Evolutionary conservation across 2,888 invertebrate genomes (phyloP).

Genomic region (Chaitophorus viminalis): DNA sequence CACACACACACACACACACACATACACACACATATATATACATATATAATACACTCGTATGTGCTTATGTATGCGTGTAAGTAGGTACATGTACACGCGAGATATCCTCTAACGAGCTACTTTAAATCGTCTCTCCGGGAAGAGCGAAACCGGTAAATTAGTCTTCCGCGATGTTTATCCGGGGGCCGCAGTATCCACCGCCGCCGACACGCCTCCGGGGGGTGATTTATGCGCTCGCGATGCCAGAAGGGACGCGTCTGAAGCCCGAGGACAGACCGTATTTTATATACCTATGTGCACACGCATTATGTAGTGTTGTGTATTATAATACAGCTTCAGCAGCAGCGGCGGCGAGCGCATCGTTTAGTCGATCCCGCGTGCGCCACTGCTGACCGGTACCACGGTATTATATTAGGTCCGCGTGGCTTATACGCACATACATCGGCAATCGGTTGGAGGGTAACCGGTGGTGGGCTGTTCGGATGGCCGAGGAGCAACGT

Average conservation of each 20-base stretch:
- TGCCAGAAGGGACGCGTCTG: constrained; percentile 42
- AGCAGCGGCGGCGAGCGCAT: no score
- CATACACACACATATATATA: background rate
- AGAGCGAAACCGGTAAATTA: constrained; percentile 57
- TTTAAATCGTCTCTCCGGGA: constrained; percentile 31
- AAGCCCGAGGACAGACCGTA: background rate
- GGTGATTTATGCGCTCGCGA: constrained; percentile 48
- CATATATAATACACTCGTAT: background rate
- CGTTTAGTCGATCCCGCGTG: background rate
- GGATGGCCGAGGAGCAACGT: background rate
- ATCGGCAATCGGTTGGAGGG: no score
- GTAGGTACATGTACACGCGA: no score
- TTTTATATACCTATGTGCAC: background rate
- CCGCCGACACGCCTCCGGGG: background rate
- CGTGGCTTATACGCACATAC: no score
- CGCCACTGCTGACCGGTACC: background rate
- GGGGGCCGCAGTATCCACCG: background rate
- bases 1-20: background rate
- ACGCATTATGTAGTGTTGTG: no score
- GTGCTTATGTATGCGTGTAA: background rate
- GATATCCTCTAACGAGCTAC: constrained; percentile 30
- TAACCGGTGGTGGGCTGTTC: background rate
- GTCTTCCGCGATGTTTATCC: constrained; percentile 50
- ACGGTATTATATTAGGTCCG: background rate
- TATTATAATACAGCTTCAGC: background rate